These are phyloP conservation scores for Drosophila seguyi DNA, from an alignment of 1,140 invertebrate genomes.

Conservation along the genomic window DNA sequence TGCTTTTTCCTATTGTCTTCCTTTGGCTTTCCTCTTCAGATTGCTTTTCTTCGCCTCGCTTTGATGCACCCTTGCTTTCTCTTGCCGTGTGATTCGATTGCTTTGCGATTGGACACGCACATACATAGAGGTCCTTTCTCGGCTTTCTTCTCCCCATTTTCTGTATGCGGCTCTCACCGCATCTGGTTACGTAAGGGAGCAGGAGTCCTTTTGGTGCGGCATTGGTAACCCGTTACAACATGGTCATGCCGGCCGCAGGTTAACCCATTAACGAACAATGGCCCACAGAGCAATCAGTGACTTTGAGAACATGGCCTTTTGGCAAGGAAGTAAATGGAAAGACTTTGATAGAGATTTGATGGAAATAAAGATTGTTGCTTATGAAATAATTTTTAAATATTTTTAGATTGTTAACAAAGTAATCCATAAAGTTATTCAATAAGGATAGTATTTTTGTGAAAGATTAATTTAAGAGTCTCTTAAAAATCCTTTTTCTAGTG, in stretches of 20 bases:
- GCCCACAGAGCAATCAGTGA: slow-evolving; percentile 1
- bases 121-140: slow-evolving; percentile 42
- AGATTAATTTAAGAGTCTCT: neutral
- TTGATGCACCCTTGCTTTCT: slow-evolving; percentile 10
- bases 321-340: neutral
- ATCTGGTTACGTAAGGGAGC: slow-evolving; percentile 48
- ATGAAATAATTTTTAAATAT: too few species aligned
- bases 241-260: slow-evolving; percentile 22
- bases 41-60: slow-evolving; percentile 5
- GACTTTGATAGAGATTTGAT: neutral
- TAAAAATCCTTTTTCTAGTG: neutral
- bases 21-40: slow-evolving; percentile 6
- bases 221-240: slow-evolving; percentile 15
- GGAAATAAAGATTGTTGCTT: too few species aligned
- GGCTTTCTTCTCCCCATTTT: slow-evolving; percentile 30
- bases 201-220: slow-evolving; percentile 19
- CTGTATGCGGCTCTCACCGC: slow-evolving; percentile 19
- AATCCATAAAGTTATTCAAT: too few species aligned
- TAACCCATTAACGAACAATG: slow-evolving; percentile 14
- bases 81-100: slow-evolving; percentile 43
- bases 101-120: slow-evolving; percentile 62
- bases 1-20: slow-evolving; percentile 22
- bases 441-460: too few species aligned
- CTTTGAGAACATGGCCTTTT: neutral
- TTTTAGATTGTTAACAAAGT: neutral